Base-by-base conservation (phyloP, 2,797 vertebrate genomes). In the Chloroceryle amazona region DNA sequence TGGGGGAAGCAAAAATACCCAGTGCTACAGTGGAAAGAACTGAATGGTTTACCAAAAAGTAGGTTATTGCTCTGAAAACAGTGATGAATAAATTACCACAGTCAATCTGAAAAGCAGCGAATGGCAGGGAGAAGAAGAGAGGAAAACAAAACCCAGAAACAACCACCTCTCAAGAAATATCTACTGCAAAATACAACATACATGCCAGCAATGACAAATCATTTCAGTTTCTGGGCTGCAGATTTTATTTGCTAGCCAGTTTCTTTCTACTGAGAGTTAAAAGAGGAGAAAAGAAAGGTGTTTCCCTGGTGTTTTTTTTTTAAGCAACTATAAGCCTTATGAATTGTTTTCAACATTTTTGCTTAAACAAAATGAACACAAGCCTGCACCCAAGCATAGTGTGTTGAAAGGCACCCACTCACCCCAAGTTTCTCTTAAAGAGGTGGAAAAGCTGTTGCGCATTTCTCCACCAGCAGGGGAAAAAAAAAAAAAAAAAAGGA, bases 31-130 rank as follows among this genome's bases (percentile, higher is more conserved):
- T 60, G 46, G 62, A 71, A 90, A 95, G 94, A 92, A 82, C 44
- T 78, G 80, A 97, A 96, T 47, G 46, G 88, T 95, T 89, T 97
- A 79, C 82, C 95, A 91, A 95, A 95, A 97, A 96, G 92, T 94
- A 96, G 73, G 81, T 95, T 93, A 96, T 81, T 89, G 81, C 89
- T 95, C 95, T 79, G 92, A 96, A 96, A 95, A 90, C 79, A 71
- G 39, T 42, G 72, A 52, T 94, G 96, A 86, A 95, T 94, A 96
- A 81, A 89, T 92, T 94, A 94, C 91, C 91, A 93, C 73, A 96
- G 72, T 86, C 85, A 96, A 95, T 95, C 57, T 81, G 92, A 95
- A 94, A 97, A 96, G 81, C 96, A 71, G 66, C 9, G 6, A 97
- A 94, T 78, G 35, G 75, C 42, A 81, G 55, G 14, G 60, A 20